These are phyloP conservation scores for Empis livida DNA, from an alignment of 2,888 invertebrate genomes.

Conservation along the genomic window DNA sequence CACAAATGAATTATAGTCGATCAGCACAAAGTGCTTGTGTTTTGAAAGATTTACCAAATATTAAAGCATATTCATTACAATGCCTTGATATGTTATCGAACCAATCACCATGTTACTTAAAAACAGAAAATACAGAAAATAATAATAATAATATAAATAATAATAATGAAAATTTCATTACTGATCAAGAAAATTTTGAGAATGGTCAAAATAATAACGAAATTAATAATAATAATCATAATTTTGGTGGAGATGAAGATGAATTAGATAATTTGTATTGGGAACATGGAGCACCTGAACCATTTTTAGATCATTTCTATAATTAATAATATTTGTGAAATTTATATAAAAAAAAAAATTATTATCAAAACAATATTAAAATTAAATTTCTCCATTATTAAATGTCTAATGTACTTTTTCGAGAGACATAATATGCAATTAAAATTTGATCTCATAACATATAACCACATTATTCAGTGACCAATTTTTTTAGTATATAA, in stretches of 20 bases:
- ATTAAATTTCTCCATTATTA: too few species aligned
- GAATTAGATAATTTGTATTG: constrained; percentile 6
- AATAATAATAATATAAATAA: too few species aligned
- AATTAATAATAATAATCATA: not conserved
- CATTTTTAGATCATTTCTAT: constrained; percentile 6
- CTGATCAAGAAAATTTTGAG: constrained; percentile 36
- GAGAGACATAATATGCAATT: too few species aligned
- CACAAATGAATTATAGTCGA: constrained; percentile 68
- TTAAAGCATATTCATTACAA: constrained; percentile 48
- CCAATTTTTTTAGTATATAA: too few species aligned
- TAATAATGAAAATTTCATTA: too few species aligned
- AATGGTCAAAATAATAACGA: constrained; percentile 37
- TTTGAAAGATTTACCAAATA: constrained; percentile 54
- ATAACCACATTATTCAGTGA: too few species aligned
- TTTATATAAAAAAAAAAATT: too few species aligned
- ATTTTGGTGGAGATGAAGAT: not conserved
- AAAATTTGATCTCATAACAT: too few species aligned
- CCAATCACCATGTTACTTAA: constrained; percentile 47
- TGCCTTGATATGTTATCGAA: constrained; percentile 1
- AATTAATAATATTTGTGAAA: too few species aligned
- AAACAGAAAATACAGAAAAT: not conserved
- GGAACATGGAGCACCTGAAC: constrained; percentile 11
- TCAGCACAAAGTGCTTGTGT: constrained; percentile 73
- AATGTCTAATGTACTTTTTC: too few species aligned
- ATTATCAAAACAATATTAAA: too few species aligned